Percentiles rank a stretch among this genome's conserved stretches.
These are phyloP conservation scores for Caerostris extrusa DNA, from an alignment of 1,140 invertebrate species.

Conservation along the genomic window DNA sequence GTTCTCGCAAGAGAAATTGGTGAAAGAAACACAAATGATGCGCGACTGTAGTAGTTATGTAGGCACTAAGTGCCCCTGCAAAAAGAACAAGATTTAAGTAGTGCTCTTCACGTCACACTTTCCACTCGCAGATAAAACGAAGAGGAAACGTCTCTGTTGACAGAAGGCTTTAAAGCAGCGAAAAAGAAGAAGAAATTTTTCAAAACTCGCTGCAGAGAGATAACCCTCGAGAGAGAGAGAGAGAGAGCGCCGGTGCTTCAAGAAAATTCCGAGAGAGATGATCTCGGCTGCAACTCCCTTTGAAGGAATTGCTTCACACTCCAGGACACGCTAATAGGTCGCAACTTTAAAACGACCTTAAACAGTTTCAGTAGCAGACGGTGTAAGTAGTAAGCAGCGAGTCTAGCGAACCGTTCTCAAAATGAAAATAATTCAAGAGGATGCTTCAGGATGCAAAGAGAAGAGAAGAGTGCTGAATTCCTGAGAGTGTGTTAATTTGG, in stretches of 20 bases:
- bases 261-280: neutral
- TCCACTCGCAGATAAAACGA: neutral
- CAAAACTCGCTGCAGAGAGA: neutral
- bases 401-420: neutral
- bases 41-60: too few species aligned
- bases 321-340: neutral
- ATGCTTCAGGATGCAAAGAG: neutral
- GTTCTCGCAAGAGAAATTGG: neutral
- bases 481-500: too few species aligned
- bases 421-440: constrained; percentile 4
- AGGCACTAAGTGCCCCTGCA: neutral
- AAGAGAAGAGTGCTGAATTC: too few species aligned
- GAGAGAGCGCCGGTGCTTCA: neutral
- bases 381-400: neutral
- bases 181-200: neutral
- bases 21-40: neutral
- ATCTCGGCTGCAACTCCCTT: neutral
- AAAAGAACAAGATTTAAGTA: constrained; percentile 24
- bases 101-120: neutral
- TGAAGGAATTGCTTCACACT: neutral
- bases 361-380: neutral
- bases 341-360: neutral
- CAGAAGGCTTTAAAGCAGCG: neutral
- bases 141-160: constrained; percentile 11
- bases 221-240: neutral